A percentile compares a stretch with the other conserved stretches of the same genome.
Conservation (phyloP, 2,113 vertebrate species). For the Urocitellus parryii region DNA sequence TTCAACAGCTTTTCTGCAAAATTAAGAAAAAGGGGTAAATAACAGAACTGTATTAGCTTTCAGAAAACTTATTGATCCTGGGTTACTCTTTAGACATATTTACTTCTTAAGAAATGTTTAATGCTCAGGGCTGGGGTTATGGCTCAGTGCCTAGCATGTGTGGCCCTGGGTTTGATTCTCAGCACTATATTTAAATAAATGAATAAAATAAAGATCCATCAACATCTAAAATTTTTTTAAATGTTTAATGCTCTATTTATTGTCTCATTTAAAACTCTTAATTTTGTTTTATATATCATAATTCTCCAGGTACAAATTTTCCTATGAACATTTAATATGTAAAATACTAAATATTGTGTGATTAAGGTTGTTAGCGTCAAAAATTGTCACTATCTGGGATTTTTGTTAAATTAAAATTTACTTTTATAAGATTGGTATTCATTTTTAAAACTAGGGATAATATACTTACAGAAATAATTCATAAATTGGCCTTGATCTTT, state of each 20-base stretch:
- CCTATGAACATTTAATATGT: not conserved
- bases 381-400: not conserved
- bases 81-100: not conserved
- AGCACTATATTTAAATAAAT: no score
- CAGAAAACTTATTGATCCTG: not conserved
- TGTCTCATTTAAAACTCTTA: not conserved
- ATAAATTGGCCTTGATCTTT: not conserved
- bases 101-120: not conserved
- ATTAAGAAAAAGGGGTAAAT: not conserved
- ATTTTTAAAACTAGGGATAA: not conserved
- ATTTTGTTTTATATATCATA: not conserved
- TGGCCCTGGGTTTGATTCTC: no score
- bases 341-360: not conserved
- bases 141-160: no score
- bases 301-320: not conserved
- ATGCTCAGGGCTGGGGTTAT: no score
- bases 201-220: no score
- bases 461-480: not conserved
- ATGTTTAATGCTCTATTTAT: not conserved
- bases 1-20: not conserved
- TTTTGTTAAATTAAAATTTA: not conserved
- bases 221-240: not conserved
- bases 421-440: not conserved
- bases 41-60: not conserved
- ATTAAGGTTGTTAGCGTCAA: not conserved